Percentiles rank a stretch among this genome's conserved stretches.
Evolutionary conservation across 1,140 invertebrate species (phyloP).

Genomic region (Sesamia nonagrioides): DNA sequence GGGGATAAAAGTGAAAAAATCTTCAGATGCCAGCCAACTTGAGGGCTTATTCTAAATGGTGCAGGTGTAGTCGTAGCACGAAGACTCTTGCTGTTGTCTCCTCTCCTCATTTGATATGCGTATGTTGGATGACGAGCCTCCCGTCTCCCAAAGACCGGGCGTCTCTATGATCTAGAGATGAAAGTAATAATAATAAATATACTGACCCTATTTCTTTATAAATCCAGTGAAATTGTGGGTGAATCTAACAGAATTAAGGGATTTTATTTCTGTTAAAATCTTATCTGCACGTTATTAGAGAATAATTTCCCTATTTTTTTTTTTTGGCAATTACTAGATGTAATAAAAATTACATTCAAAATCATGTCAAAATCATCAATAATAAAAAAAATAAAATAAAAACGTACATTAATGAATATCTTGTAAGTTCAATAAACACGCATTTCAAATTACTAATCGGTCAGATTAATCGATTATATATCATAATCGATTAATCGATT

Average conservation of each 20-base stretch:
- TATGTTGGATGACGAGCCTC: constrained; percentile 72
- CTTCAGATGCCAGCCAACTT: constrained; percentile 47
- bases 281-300: no score
- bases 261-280: no score
- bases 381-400: no score
- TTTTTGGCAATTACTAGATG: no score
- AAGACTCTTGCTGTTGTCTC: constrained; percentile 65
- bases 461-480: not conserved
- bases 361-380: no score
- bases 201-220: not conserved
- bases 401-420: no score
- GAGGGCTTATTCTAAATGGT: constrained; percentile 66
- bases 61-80: constrained; percentile 77
- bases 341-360: no score
- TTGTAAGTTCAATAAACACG: no score
- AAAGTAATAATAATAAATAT: not conserved
- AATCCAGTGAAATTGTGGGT: no score
- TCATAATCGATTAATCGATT: not conserved
- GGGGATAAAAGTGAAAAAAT: constrained; percentile 22
- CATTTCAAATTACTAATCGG: not conserved
- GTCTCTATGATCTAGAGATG: constrained; percentile 81
- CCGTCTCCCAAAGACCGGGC: constrained; percentile 79
- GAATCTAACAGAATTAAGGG: no score
- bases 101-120: constrained; percentile 70
- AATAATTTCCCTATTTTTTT: no score